Base-by-base conservation (phyloP, 2,888 invertebrate genomes). In the Elysia crispata region DNA sequence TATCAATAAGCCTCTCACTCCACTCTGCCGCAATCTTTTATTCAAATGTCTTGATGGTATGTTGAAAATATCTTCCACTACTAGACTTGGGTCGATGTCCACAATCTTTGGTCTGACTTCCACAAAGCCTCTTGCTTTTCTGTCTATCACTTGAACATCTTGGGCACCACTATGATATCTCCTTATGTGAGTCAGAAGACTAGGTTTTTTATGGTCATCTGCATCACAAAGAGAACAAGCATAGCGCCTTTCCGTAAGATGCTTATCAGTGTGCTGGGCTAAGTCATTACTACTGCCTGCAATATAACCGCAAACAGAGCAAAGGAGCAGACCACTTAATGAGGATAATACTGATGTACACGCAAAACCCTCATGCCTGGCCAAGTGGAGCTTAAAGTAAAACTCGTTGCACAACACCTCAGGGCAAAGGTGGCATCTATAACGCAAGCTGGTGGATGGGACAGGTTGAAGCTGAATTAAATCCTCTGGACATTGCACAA, bases 371-470 rank as follows among this genome's bases (percentile, higher is more conserved):
- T 41, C 69, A 62, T 80, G 80, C 25, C 62, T 80, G 20, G 70
- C 80, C 25, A 80, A 76, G 31, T 80, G 80, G 60, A 76, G 75
- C 28, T 70, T 33, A 23, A 76, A 80, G 31, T 62, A 31, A 30
- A 80, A 80, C 54, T 80, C 76, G 25, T 30, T 76, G 50, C 33
- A 30, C 62, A 57, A n/a, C 20, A 41, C 20, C 8, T 49, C 62
- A 28, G 28, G n/a, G 31, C 80, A 80, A 0, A 62, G 0, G 23
- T 30, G 28, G 49, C 80, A 80, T 54, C 18, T 13, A 33, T 73
- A 78, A 0, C 15, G 6, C 5, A 11, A 15, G 20, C 49, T 3
- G 23, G 72, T 18, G 49, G 62, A 13, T 31, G 60, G 28, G n/a
- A 6, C 49, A 15, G 69, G 33, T 28, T 67, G 33, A 8, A 28